These are phyloP conservation scores for Andrena chrysosceles DNA, from an alignment of 2,888 invertebrate species.

Conservation along the genomic window DNA sequence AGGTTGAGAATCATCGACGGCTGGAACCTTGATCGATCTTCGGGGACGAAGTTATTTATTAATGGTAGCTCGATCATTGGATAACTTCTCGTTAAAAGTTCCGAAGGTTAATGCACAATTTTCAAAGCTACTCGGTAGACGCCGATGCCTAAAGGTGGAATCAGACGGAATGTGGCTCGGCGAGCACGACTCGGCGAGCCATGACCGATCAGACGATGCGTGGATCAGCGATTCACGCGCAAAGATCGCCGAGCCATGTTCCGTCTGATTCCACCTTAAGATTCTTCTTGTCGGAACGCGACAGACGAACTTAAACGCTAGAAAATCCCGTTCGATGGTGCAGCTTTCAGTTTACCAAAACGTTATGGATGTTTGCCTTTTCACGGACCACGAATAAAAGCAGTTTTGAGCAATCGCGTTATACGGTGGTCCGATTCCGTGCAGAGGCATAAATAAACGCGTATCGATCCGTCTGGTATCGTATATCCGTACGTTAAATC, in stretches of 20 bases:
- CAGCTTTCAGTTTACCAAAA: background rate
- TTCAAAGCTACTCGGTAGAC: background rate
- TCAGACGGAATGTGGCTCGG: no score
- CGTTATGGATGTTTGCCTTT: background rate
- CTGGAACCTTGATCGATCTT: constrained; percentile 1
- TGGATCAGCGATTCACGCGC: no score
- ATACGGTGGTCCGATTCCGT: background rate
- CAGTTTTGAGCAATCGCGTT: constrained; percentile 1
- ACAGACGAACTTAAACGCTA: background rate
- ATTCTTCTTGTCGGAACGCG: background rate
- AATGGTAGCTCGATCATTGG: background rate
- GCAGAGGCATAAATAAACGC: constrained; percentile 6
- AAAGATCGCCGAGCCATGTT: no score
- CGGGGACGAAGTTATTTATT: background rate
- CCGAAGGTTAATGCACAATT: background rate
- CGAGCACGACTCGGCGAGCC: no score
- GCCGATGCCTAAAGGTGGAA: background rate
- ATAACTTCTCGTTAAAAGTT: constrained; percentile 1
- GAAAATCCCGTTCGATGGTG: background rate
- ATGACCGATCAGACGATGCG: no score
- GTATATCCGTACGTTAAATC: constrained; percentile 27
- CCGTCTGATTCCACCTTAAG: background rate
- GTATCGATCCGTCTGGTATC: constrained; percentile 5
- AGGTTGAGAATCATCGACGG: constrained; percentile 6
- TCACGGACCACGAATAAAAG: background rate